Base-by-base conservation (phyloP, 2,888 invertebrate genomes). In the Apodemia hepburni region DNA sequence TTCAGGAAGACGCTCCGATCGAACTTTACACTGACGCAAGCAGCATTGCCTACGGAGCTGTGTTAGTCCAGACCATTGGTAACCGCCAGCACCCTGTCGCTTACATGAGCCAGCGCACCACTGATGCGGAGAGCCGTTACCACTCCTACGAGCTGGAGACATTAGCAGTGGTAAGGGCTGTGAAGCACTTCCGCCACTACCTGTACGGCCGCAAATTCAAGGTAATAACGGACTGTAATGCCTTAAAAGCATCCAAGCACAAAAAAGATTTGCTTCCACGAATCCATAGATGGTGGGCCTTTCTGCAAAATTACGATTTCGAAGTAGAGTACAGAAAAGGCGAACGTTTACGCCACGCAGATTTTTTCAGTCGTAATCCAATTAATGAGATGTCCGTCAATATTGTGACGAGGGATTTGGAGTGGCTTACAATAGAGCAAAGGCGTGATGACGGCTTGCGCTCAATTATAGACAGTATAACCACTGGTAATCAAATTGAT, bases 251-350 rank as follows among this genome's bases (percentile, higher is more conserved):
- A 0, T 76, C 76, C 0, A 69, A 70, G 42, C 69, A 73, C 17
- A 75, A 77, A 64, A 65, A 71, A 59, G 75, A 76, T 3, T 57
- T 77, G 0, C 38, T 74, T 0, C 74, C 75, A 0, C 59, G 76
- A 0, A 66, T 78, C 3, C 70, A 74, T 59, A 45, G 76, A 0
- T 77, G 76, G 76, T 78, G 75, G 75, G 68, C 74, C 0, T 77
- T 58, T 58, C 51, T 78, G 0, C 75, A 77, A 65, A 72, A 73
- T 45, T 75, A 45, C 29, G 61, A 70, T 2, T 73, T 73, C 42
- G 65, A 71, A 0, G 38, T 75, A 2, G 69, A 70, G 29, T 72
- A 73, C 15, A 58, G 68, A 0, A 70, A 70, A 49, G 71, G 70
- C 7, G 61, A 67, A 15, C 63, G 61, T 2, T 7, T 70, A 18